Evolutionary conservation across 2,888 invertebrate species (phyloP), one percentile per base, ranked within the genome.

Genomic region (Drosophila demipolita): DNA sequence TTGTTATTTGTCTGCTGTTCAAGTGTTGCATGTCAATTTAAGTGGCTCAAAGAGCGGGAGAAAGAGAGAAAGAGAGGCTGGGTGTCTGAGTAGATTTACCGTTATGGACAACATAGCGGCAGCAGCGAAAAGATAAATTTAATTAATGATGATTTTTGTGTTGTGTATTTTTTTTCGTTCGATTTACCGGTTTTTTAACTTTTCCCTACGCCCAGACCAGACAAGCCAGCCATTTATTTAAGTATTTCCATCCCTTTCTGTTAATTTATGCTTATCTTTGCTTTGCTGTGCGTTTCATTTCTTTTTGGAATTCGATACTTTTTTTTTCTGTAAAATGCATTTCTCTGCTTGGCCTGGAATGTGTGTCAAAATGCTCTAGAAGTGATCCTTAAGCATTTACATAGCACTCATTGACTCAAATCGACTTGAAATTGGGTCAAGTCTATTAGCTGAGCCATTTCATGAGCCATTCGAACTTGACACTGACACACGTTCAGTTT

Each of bases 121-220:
- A 17, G 61, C 48, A n/a, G 59, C 66, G 49, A 67, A 64, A 60
- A 79, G 74, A 90, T 90, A 80, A 87, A 77, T 80, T 66, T 74
- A 74, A 87, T 89, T 82, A 82, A 87, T 87, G 87, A 69, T 73
- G 55, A 76, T 80, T 81, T 80, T 74, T 69, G 60, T 69, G 49
- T 29, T 23, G 72, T 73, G 55, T 80, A 63, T 66, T 64, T 76
- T 66, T 23, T 63, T 68, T 38, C n/a, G 65, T 64, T 70, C 79
- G 73, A 71, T 76, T 82, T 83, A 86, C 90, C 80, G 81, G 86
- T 89, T 90, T 88, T 66, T 76, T 64, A 86, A 83, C 80, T 81
- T 90, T 86, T 79, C 79, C 83, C 89, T 85, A 71, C 68, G 68
- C 67, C 68, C 68, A 69, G 29, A 40, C 68, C 68, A 69, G 23